Evolutionary conservation across 2,113 vertebrate genomes (phyloP).

Genomic region (Tor tambroides): DNA sequence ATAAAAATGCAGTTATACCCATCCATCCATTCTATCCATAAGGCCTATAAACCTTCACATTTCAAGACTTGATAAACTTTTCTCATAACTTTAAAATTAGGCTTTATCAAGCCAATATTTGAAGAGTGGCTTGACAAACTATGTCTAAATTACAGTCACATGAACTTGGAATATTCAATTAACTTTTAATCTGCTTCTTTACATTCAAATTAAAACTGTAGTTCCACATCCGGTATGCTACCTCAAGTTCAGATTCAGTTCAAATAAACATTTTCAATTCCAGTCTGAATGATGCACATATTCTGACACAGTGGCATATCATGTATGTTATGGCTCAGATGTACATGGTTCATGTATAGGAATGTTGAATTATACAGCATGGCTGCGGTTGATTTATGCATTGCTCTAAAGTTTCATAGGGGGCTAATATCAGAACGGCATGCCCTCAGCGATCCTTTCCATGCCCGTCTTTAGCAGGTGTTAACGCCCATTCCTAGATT

Average conservation of each 20-base stretch:
- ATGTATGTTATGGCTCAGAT: conserved; percentile 1
- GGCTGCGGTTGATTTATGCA: conserved; percentile 4
- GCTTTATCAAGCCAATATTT: not conserved
- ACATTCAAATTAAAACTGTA: not conserved
- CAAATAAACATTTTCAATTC: not conserved
- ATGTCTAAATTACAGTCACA: not conserved
- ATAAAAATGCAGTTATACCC: too few species aligned
- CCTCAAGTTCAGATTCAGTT: not conserved
- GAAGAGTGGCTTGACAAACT: not conserved
- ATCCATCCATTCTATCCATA: not conserved
- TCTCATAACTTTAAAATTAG: not conserved
- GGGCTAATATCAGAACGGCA: conserved; percentile 23
- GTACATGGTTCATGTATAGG: not conserved
- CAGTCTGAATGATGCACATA: not conserved
- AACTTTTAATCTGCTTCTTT: not conserved
- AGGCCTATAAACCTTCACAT: too few species aligned
- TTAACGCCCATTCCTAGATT: conserved; percentile 44
- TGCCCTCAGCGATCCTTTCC: not conserved
- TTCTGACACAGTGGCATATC: not conserved
- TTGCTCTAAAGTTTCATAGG: conserved; percentile 36
- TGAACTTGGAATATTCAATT: not conserved
- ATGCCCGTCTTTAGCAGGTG: conserved; percentile 37
- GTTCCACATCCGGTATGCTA: not conserved
- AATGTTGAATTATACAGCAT: not conserved
- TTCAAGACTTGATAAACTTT: too few species aligned